Percentiles rank a stretch among this genome's conserved stretches.
These are phyloP conservation scores for Agonum fuliginosum DNA, from an alignment of 2,888 invertebrate genomes.

Conservation along the genomic window DNA sequence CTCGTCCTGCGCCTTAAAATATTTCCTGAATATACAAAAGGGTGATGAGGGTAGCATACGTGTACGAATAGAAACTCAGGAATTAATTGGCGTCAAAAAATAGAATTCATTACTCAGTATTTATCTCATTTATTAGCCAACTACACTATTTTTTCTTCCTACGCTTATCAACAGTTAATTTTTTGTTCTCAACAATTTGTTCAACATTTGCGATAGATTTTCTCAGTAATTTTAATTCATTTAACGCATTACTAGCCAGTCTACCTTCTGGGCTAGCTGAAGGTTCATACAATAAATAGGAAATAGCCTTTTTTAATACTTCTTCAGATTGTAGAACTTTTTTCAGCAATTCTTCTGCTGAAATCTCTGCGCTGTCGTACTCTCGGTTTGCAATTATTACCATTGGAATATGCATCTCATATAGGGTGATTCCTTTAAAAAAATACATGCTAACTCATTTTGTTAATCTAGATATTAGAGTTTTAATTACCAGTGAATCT, in stretches of 20 bases:
- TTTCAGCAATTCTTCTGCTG: slow-evolving; percentile 74
- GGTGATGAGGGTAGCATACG: not conserved
- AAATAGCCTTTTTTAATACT: slow-evolving; percentile 78
- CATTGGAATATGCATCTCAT: slow-evolving; percentile 83
- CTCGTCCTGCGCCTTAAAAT: not conserved
- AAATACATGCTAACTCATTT: not conserved
- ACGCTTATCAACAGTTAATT: slow-evolving; percentile 68
- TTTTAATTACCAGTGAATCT: slow-evolving; percentile 77
- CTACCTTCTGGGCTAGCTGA: slow-evolving; percentile 83
- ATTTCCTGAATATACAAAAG: not conserved
- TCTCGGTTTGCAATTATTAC: slow-evolving; percentile 80
- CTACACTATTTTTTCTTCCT: slow-evolving; percentile 62
- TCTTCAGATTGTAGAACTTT: slow-evolving; percentile 77
- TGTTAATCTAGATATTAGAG: not conserved
- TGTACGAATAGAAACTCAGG: not conserved
- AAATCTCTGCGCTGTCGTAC: slow-evolving; percentile 78
- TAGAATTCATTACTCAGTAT: not conserved
- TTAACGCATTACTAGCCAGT: slow-evolving; percentile 80
- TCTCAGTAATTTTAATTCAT: slow-evolving; percentile 78
- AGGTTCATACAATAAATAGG: slow-evolving; percentile 83
- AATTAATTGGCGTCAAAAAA: not conserved
- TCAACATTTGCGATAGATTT: slow-evolving; percentile 72
- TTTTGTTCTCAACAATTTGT: slow-evolving; percentile 71
- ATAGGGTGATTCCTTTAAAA: slow-evolving; percentile 82
- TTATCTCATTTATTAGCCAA: not conserved